A percentile compares a stretch with the other conserved stretches of the same genome.
Conservation (phyloP, 2,888 invertebrate species). For the Pyrocoelia pectoralis region DNA sequence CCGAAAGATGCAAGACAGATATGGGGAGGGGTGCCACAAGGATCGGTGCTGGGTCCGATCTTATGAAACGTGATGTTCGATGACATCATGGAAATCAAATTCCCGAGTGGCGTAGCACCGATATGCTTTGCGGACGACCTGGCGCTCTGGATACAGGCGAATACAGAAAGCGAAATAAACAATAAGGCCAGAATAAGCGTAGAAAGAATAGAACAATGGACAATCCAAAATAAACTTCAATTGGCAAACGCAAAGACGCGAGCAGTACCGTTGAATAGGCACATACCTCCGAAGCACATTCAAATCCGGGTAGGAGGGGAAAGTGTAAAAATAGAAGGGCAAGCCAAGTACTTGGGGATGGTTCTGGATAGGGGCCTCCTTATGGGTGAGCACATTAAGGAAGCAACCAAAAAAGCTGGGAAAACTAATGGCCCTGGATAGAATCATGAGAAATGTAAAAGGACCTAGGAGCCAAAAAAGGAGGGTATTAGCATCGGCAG, state of each 20-base stretch:
- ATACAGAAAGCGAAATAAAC: neutral
- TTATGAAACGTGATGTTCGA: neutral
- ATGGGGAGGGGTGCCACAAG: neutral
- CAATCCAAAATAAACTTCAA: neutral
- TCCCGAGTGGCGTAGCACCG: neutral
- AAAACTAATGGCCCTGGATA: neutral
- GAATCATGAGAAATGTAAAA: constrained; percentile 31
- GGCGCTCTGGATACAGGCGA: neutral
- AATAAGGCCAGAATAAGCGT: neutral
- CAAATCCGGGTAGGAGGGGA: too few species aligned
- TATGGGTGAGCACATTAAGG: neutral
- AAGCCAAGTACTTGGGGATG: neutral
- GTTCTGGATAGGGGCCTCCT: neutral
- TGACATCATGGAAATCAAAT: neutral
- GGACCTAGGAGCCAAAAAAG: constrained; percentile 24
- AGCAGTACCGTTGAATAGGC: neutral
- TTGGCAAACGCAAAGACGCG: neutral
- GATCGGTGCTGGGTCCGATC: neutral
- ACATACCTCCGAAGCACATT: neutral
- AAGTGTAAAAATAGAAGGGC: neutral
- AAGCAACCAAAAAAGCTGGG: constrained; percentile 7
- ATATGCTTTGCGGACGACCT: neutral
- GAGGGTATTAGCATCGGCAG: constrained; percentile 23
- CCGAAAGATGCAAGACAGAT: too few species aligned
- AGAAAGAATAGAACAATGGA: neutral